phyloP scores from a whole-genome alignment of 2,888 invertebrate species.

The Odontothrips loti region DNA sequence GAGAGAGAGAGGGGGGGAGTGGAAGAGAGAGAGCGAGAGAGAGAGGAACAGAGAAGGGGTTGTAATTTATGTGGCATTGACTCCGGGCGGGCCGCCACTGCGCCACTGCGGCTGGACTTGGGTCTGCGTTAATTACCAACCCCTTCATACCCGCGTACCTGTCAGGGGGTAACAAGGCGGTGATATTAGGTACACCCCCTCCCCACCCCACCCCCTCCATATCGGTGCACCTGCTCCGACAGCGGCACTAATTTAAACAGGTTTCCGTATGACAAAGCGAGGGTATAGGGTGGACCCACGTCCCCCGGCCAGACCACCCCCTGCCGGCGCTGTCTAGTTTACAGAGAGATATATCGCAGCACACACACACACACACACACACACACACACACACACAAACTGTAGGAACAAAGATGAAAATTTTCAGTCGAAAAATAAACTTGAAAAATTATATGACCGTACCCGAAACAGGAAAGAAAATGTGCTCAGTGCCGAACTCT shows the following conservation, averaged over 20 bases:
- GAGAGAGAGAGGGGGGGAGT: background rate
- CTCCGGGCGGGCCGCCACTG: background rate
- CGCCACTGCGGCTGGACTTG: background rate
- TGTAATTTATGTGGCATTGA: constrained; percentile 15
- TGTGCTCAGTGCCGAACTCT: too few relatives aligned
- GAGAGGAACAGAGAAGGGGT: background rate
- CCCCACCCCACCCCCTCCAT: background rate
- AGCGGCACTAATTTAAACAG: constrained; percentile 13
- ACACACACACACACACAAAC: too few relatives aligned
- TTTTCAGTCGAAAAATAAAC: too few relatives aligned
- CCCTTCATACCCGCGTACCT: constrained; percentile 19
- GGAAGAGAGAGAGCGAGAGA: background rate
- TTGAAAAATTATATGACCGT: too few relatives aligned
- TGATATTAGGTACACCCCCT: background rate
- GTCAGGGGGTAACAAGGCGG: background rate
- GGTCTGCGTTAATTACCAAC: constrained; percentile 3
- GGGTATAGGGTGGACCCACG: too few relatives aligned
- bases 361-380: too few relatives aligned
- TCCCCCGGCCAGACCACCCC: too few relatives aligned
- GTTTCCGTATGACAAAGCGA: constrained; percentile 4
- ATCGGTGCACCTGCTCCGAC: background rate
- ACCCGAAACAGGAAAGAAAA: too few relatives aligned
- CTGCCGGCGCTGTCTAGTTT: too few relatives aligned
- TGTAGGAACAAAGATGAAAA: too few relatives aligned
- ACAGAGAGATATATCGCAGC: too few relatives aligned